Base-by-base conservation (phyloP, 2,888 invertebrate species). In the Rhamphomyia laevipes region DNA sequence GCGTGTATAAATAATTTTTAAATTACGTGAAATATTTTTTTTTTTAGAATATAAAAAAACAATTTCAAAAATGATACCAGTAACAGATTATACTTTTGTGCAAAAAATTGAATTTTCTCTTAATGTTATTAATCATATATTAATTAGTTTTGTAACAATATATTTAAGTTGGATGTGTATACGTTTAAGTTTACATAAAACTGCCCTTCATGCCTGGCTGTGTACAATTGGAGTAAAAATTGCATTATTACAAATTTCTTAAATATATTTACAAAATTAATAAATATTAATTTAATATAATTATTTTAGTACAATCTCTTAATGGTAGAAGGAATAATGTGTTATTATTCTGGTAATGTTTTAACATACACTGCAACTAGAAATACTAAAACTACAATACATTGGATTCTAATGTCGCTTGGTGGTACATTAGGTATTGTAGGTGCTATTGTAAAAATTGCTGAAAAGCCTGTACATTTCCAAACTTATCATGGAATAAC, bases 281-380 rank as follows among this genome's bases (percentile, higher is more conserved):
- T 15, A 38, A 15, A 15, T 37, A 37, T 37, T 16, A 15, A 4
- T 15, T 12, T 43, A 7, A 31, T 21, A 16, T 17, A 23, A 5
- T n/a, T 31, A 45, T 53, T 53, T 4, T 49, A 68, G 68, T 68
- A 66, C 54, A 62, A 59, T 1, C 59, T 67, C 38, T 59, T 68
- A 4, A 68, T 68, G 68, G 64, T 68, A 15, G 63, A 68, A 51
- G 68, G 60, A 3, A 56, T 68, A 4, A 66, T 68, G 65, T 57
- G 60, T 5, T 65, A 67, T 46, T 68, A 66, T 47, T 58, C 56
- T 12, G 59, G 59, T 43, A 68, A 68, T 53, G 61, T 61, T 2
- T 44, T 65, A 7, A 58, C 62, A 3, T 58, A 57, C 35, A 58
- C 58, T 30, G 66, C 61, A 44, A 62, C 59, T 33, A 33, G 66